A percentile compares a stretch with the other conserved stretches of the same genome.
Conservation (phyloP, 1,140 invertebrate genomes). For the Orchestia grillus region DNA sequence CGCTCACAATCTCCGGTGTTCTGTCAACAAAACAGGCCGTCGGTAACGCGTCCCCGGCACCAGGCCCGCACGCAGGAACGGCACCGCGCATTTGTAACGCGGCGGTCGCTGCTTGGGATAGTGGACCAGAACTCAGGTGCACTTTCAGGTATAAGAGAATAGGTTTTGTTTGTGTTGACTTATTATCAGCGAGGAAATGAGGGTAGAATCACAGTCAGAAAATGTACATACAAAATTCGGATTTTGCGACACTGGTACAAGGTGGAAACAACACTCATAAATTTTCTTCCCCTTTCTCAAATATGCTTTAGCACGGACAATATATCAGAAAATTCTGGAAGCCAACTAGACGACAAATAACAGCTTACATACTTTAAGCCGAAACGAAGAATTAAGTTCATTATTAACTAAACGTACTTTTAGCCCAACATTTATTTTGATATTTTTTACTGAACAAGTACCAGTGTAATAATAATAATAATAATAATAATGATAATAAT, state of each 20-base stretch:
- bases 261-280: background rate
- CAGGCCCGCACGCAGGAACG: background rate
- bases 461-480: no score
- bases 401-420: background rate
- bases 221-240: no score
- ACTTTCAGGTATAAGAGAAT: no score
- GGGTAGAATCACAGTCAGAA: no score
- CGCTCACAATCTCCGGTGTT: background rate
- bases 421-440: background rate
- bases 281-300: background rate
- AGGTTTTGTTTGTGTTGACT: no score
- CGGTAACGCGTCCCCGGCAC: background rate
- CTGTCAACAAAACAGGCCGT: background rate
- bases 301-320: background rate
- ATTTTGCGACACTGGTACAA: background rate
- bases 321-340: background rate
- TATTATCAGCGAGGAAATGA: no score
- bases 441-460: no score
- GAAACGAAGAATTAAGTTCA: background rate
- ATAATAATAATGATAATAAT: no score
- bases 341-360: background rate
- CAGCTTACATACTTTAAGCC: background rate
- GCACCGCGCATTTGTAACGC: background rate
- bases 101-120: background rate
- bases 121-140: no score